phyloP scores from a whole-genome alignment of 1,140 invertebrate genomes.

The Panonychus citri region DNA sequence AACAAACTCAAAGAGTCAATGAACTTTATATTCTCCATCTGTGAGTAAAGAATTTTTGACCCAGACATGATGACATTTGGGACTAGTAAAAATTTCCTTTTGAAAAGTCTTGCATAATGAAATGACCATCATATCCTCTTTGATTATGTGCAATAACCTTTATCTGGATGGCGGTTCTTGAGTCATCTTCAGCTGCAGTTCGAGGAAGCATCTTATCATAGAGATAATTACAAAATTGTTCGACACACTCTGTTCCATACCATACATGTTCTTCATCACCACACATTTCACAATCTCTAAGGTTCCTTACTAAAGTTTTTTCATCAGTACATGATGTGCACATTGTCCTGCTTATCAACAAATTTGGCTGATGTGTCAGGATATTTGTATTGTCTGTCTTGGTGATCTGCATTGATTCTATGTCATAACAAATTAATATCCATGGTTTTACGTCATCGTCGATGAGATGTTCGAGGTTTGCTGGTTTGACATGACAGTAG shows the following conservation, averaged over 20 bases:
- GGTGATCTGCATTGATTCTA: not conserved
- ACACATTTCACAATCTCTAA: not conserved
- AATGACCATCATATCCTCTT: conserved; percentile 1
- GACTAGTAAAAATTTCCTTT: not conserved
- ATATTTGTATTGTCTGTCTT: not conserved
- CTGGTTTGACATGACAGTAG: not conserved
- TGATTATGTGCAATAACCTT: not conserved
- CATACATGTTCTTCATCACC: not conserved
- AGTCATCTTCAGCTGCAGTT: not conserved
- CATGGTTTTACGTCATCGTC: not conserved
- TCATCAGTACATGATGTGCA: not conserved
- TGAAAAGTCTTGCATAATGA: not conserved
- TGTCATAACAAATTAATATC: not conserved
- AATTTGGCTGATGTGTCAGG: not conserved
- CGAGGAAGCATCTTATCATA: not conserved
- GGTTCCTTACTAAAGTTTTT: not conserved
- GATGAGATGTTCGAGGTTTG: not conserved
- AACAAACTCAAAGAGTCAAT: conserved; percentile 5
- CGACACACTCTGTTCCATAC: not conserved
- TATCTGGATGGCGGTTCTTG: not conserved
- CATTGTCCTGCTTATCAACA: not conserved
- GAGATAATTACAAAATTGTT: not conserved
- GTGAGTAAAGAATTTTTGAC: not conserved
- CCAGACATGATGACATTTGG: not conserved
- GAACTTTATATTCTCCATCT: not conserved